These are phyloP conservation scores for Tetragnatha versicolor DNA, from an alignment of 1,140 invertebrate genomes.

Conservation along the genomic window DNA sequence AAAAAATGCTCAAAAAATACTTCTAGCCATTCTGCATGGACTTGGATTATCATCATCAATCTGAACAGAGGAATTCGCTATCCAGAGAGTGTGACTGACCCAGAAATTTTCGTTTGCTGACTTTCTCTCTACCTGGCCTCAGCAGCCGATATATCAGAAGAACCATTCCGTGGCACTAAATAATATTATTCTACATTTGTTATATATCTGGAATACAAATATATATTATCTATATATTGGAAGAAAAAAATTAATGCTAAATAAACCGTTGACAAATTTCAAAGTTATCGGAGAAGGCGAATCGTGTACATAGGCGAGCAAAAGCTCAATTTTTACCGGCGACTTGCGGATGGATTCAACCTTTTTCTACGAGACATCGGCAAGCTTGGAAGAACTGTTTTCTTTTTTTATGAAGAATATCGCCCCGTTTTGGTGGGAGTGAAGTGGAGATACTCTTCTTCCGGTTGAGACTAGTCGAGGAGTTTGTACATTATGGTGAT, in stretches of 20 bases:
- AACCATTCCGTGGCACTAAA: not conserved
- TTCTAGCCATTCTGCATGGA: not conserved
- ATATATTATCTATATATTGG: conserved; percentile 8
- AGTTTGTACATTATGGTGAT: not conserved
- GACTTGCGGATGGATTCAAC: not conserved
- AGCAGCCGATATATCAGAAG: not conserved
- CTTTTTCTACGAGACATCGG: not conserved
- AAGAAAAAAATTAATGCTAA: not conserved
- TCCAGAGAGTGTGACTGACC: too few species aligned
- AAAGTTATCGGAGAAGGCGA: not conserved
- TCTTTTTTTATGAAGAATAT: not conserved
- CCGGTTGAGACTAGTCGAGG: not conserved
- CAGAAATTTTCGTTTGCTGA: too few species aligned
- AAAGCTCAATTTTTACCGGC: conserved; percentile 15
- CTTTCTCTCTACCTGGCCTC: not conserved
- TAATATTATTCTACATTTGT: not conserved
- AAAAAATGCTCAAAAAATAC: conserved; percentile 38
- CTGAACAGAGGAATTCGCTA: too few species aligned
- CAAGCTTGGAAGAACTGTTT: not conserved
- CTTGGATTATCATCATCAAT: too few species aligned
- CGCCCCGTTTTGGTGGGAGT: not conserved
- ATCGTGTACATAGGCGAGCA: conserved; percentile 3
- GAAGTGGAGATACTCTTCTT: not conserved
- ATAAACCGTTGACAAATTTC: conserved; percentile 1
- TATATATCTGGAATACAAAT: not conserved